Evolutionary conservation across 2,797 vertebrate genomes (phyloP).

Genomic region (Melopsittacus undulatus): DNA sequence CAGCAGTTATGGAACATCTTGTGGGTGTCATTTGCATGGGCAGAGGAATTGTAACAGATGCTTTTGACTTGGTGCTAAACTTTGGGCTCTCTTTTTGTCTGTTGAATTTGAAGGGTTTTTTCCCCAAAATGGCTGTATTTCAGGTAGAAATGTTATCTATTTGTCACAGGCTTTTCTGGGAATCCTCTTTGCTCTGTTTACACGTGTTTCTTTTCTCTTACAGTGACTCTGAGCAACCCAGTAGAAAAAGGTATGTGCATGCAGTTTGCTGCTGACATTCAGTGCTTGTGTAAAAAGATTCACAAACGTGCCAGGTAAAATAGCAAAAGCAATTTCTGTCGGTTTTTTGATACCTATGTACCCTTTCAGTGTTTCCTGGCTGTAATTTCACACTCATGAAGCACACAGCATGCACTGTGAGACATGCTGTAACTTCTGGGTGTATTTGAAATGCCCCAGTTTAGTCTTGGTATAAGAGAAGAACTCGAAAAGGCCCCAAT

Average conservation of each 20-base stretch:
- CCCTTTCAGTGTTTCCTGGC: not conserved
- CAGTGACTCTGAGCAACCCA: constrained; percentile 91
- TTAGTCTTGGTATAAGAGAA: not conserved
- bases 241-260: constrained; percentile 88
- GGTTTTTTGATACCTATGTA: not conserved
- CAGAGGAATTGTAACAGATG: not conserved
- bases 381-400: not conserved
- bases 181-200: not conserved
- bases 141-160: not conserved
- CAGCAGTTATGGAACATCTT: not conserved
- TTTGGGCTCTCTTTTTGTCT: not conserved
- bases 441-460: not conserved
- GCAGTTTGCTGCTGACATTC: not conserved
- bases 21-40: not conserved
- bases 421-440: not conserved
- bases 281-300: not conserved
- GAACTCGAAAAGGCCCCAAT: not conserved
- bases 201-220: constrained; percentile 31
- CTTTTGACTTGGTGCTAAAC: not conserved
- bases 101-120: not conserved
- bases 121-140: not conserved
- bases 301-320: not conserved
- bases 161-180: not conserved
- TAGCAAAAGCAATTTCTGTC: not conserved
- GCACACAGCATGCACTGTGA: accelerated